Evolutionary conservation across 2,113 vertebrate genomes (phyloP).

Genomic region (Lethenteron reissneri): DNA sequence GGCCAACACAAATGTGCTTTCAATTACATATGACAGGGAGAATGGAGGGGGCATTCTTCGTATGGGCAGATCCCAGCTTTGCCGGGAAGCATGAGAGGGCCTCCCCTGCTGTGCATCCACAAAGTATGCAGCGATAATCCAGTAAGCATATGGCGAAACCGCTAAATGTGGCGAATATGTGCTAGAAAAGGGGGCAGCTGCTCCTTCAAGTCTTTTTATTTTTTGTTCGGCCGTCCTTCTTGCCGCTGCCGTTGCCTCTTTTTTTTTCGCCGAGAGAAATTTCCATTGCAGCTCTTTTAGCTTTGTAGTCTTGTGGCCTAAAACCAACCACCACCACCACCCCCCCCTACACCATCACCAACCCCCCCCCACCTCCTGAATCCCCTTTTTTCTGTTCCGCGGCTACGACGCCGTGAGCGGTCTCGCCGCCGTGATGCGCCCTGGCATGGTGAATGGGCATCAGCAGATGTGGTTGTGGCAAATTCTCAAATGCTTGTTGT

Average conservation of each 20-base stretch:
- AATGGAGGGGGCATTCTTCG: neutral
- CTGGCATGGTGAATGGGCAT: too few relatives aligned
- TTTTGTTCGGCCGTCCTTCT: neutral
- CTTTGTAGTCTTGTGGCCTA: too few relatives aligned
- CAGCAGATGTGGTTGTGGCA: too few relatives aligned
- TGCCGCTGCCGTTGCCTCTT: neutral
- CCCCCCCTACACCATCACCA: too few relatives aligned
- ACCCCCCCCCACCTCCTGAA: too few relatives aligned
- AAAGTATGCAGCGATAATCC: conserved; percentile 6
- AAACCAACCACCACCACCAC: too few relatives aligned
- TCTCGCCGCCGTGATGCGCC: too few relatives aligned
- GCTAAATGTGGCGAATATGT: neutral
- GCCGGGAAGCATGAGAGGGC: conserved; percentile 1
- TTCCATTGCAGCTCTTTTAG: too few relatives aligned
- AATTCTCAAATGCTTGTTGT: too few relatives aligned
- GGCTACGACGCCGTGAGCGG: too few relatives aligned
- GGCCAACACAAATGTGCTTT: conserved; percentile 5
- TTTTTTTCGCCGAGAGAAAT: too few relatives aligned
- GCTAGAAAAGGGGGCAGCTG: conserved; percentile 5
- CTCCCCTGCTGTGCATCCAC: conserved; percentile 2
- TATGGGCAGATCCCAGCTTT: neutral
- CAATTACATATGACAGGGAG: neutral
- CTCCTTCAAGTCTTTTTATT: neutral
- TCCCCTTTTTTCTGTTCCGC: too few relatives aligned
- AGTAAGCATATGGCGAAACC: conserved; percentile 3